phyloP scores from a whole-genome alignment of 2,113 vertebrate species.

The Cololabis saira region DNA sequence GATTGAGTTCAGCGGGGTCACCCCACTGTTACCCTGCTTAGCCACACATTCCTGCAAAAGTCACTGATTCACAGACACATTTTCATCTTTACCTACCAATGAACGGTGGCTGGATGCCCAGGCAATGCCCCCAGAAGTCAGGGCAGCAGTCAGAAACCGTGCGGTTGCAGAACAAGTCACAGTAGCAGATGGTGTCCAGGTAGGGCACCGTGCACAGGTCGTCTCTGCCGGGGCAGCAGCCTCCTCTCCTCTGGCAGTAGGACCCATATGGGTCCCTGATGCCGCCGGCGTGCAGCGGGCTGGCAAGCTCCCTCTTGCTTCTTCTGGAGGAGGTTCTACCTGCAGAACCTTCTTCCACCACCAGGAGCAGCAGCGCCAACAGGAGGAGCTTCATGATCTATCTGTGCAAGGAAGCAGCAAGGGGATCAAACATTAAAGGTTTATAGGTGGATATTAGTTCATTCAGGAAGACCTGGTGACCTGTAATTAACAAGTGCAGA shows the following conservation, averaged over 20 bases:
- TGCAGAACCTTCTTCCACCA: constrained; percentile 49
- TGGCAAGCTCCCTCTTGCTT: constrained; percentile 80
- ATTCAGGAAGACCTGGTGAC: too few relatives aligned
- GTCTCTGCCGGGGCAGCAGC: constrained; percentile 89
- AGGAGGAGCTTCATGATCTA: constrained; percentile 69
- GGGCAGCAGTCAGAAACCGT: constrained; percentile 97
- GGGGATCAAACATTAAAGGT: neutral
- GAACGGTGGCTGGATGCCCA: constrained; percentile 86
- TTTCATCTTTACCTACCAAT: constrained; percentile 58
- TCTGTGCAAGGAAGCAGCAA: constrained; percentile 49
- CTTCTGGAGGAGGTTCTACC: constrained; percentile 61
- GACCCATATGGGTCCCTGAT: constrained; percentile 89
- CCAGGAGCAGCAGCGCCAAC: constrained; percentile 73
- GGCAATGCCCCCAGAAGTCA: constrained; percentile 95
- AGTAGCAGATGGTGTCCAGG: constrained; percentile 95
- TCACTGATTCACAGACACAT: constrained; percentile 8
- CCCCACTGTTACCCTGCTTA: constrained; percentile 2
- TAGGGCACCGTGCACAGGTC: constrained; percentile 92
- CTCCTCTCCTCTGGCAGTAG: constrained; percentile 87
- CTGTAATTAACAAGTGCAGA: too few relatives aligned
- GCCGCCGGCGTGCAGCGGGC: constrained; percentile 86
- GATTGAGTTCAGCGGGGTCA: constrained; percentile 1
- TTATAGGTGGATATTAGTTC: neutral
- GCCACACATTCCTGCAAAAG: constrained; percentile 2
- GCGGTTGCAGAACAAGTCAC: constrained; percentile 98